phyloP scores from a whole-genome alignment of 2,113 vertebrate species.

The human region GRCh38 chr1:245558501-245559000 shows the following conservation, averaged over 20 bases:
- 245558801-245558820: neutral
- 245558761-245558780: neutral
- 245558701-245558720: neutral
- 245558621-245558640: neutral
- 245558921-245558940: neutral
- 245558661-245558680: neutral
- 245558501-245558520: neutral
- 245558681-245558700: neutral
- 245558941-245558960: neutral
- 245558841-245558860: neutral
- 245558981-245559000: accelerated
- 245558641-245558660: neutral
- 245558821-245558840: neutral
- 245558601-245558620: neutral
- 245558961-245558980: neutral
- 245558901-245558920: neutral
- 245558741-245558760: neutral
- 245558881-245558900: neutral
- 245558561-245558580: neutral
- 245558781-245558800: neutral
- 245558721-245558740: neutral
- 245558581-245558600: neutral
- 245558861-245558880: no score
- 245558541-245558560: neutral
- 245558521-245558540: neutral